A percentile compares a stretch with the other conserved stretches of the same genome.
phyloP scores from a whole-genome alignment of 2,113 vertebrate species.

The Formicarius rufipectus region DNA sequence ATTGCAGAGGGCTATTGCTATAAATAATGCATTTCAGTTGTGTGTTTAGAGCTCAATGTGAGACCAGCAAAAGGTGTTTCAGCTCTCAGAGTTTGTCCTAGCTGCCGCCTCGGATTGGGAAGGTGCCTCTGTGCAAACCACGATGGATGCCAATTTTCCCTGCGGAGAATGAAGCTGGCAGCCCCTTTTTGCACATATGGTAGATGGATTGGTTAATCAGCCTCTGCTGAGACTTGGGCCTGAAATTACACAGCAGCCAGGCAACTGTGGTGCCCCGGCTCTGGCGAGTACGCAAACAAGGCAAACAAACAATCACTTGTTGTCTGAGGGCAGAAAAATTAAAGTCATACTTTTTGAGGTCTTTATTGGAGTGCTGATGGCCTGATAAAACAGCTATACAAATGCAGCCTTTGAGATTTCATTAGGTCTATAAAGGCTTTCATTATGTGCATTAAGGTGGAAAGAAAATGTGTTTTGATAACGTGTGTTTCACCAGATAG shows the following conservation, averaged over 20 bases:
- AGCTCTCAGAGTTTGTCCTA: slow-evolving; percentile 12
- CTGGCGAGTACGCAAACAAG: slow-evolving; percentile 70
- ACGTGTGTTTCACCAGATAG: neutral
- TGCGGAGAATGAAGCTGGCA: slow-evolving; percentile 78
- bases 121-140: slow-evolving; percentile 60
- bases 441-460: neutral
- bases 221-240: slow-evolving; percentile 79
- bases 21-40: slow-evolving; percentile 76
- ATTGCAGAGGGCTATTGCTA: slow-evolving; percentile 58
- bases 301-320: slow-evolving; percentile 74
- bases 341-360: neutral
- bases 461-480: neutral
- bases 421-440: slow-evolving; percentile 1
- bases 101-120: slow-evolving; percentile 52
- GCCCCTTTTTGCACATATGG: slow-evolving; percentile 87
- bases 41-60: slow-evolving; percentile 34
- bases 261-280: slow-evolving; percentile 66
- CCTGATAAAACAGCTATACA: slow-evolving; percentile 64
- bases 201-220: slow-evolving; percentile 87
- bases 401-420: slow-evolving; percentile 39
- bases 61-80: slow-evolving; percentile 69
- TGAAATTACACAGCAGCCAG: slow-evolving; percentile 76
- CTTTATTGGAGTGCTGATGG: slow-evolving; percentile 51
- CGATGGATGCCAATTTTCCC: slow-evolving; percentile 79
- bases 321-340: slow-evolving; percentile 41